phyloP scores from a whole-genome alignment of 2,797 vertebrate genomes.

The Scolopax bukidnonensis region DNA sequence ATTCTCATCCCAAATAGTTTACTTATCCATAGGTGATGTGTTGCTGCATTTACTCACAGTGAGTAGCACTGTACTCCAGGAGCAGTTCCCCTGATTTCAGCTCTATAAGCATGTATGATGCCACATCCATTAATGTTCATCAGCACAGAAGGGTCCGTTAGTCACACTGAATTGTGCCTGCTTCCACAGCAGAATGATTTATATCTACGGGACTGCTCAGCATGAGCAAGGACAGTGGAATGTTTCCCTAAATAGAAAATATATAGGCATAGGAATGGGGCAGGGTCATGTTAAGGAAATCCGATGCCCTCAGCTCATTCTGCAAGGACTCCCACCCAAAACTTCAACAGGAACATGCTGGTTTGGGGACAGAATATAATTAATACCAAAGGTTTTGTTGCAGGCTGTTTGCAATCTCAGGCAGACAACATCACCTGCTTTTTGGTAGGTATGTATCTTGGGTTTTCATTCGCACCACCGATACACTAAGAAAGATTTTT shows the following conservation, averaged over 20 bases:
- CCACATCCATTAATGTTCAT: constrained; percentile 59
- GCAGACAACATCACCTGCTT: not conserved
- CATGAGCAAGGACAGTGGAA: constrained; percentile 66
- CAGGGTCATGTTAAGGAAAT: constrained; percentile 54
- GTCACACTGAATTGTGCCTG: constrained; percentile 56
- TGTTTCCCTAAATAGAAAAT: constrained; percentile 72
- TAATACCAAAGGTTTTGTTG: not conserved
- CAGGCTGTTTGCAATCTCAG: not conserved
- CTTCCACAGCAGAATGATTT: constrained; percentile 60
- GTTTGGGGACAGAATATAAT: not conserved
- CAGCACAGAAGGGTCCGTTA: constrained; percentile 49
- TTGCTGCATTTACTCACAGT: not conserved
- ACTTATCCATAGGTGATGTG: not conserved
- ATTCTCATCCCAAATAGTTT: not conserved
- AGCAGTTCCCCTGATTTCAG: not conserved
- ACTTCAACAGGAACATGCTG: not conserved
- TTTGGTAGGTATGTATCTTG: not conserved
- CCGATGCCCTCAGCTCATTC: not conserved
- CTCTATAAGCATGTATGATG: not conserved
- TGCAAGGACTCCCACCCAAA: constrained; percentile 12
- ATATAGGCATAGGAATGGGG: constrained; percentile 55
- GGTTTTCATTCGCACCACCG: not conserved
- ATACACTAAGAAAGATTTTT: not conserved
- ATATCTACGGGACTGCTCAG: constrained; percentile 41
- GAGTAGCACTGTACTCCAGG: not conserved